These are phyloP conservation scores for Criorhina ranunculi DNA, from an alignment of 2,888 invertebrate species.

Conservation along the genomic window DNA sequence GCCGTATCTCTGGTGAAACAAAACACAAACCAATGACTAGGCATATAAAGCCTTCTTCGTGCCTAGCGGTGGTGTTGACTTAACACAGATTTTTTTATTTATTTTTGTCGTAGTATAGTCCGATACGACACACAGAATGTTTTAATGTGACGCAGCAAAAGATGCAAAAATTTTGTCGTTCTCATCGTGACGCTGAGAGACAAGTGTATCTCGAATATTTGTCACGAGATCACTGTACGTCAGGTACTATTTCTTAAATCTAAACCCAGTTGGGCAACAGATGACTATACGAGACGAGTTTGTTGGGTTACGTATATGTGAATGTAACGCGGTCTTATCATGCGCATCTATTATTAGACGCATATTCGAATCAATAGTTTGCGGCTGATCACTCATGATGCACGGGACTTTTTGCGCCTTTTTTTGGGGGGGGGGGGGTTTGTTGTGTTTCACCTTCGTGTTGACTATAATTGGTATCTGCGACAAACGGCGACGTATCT, in stretches of 20 bases:
- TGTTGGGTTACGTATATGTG: too few relatives aligned
- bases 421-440: background rate
- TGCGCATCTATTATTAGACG: conserved; percentile 62
- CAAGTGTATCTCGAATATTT: conserved; percentile 27
- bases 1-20: background rate
- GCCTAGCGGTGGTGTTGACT: conserved; percentile 10
- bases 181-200: conserved; percentile 16
- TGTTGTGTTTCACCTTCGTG: conserved; percentile 36
- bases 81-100: conserved; percentile 10
- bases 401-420: conserved; percentile 37
- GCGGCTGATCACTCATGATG: conserved; percentile 56
- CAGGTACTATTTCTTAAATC: too few relatives aligned
- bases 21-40: conserved; percentile 13
- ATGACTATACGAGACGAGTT: too few relatives aligned
- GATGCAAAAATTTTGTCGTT: conserved; percentile 10
- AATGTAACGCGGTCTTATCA: conserved; percentile 53
- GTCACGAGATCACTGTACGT: conserved; percentile 24
- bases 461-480: conserved; percentile 52
- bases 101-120: too few relatives aligned
- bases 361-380: conserved; percentile 31
- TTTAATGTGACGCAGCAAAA: conserved; percentile 24
- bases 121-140: background rate
- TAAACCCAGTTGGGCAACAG: too few relatives aligned
- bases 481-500: conserved; percentile 39
- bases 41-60: conserved; percentile 1